Percentiles rank a stretch among this genome's conserved stretches.
These are phyloP conservation scores for Ardeotis arabs DNA, from an alignment of 2,113 vertebrate genomes.

Conservation along the genomic window DNA sequence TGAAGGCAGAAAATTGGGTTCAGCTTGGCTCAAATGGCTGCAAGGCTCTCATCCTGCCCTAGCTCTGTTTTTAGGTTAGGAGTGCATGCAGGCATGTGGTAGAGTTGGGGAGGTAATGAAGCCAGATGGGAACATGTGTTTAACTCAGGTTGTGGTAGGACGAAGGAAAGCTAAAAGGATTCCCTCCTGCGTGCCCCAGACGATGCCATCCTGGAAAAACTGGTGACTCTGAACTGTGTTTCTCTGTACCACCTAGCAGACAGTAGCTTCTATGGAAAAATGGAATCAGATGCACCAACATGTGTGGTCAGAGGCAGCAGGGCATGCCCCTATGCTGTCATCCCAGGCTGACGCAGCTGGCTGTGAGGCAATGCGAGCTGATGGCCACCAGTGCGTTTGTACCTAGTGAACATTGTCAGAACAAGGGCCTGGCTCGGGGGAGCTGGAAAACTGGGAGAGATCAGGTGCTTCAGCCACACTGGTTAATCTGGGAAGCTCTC, in stretches of 20 bases:
- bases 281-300: neutral
- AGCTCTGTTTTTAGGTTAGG: neutral
- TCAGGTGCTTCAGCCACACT: neutral
- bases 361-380: neutral
- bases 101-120: neutral
- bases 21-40: neutral
- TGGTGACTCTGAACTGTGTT: neutral
- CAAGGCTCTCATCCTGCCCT: neutral
- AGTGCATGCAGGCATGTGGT: fast-evolving
- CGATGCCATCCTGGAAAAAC: neutral
- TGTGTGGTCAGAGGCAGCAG: neutral
- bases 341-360: neutral
- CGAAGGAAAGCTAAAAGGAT: neutral
- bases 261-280: neutral
- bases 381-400: neutral
- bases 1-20: neutral
- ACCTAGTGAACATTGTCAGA: neutral
- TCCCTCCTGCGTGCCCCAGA: neutral
- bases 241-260: neutral
- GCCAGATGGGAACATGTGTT: neutral
- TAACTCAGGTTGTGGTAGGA: neutral
- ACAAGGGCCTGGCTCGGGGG: neutral
- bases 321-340: neutral
- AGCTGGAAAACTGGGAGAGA: neutral
- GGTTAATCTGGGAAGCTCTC: neutral